A percentile compares a stretch with the other conserved stretches of the same genome.
Conservation (phyloP, 2,113 vertebrate species). For the Microtus oregoni region DNA sequence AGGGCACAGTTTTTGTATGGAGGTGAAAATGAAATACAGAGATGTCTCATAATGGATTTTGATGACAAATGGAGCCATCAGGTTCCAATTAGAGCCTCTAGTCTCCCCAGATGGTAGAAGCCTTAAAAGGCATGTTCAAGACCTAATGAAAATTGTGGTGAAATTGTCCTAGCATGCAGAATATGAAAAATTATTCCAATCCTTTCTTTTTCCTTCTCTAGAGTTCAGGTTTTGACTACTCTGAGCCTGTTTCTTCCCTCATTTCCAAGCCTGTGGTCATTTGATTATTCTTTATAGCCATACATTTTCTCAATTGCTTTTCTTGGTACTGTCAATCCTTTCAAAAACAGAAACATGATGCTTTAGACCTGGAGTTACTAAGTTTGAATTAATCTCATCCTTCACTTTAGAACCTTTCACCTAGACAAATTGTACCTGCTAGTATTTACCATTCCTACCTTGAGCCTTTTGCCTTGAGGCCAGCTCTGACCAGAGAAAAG, state of each 20-base stretch:
- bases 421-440: not conserved
- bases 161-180: conserved; percentile 49
- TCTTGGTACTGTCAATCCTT: not conserved
- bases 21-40: conserved; percentile 49
- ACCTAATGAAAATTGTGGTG: conserved; percentile 23
- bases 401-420: not conserved
- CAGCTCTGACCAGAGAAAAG: not conserved
- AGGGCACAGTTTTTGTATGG: not conserved
- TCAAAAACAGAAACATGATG: not conserved
- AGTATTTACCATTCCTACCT: not conserved
- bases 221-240: not conserved
- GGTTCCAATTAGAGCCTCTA: conserved; percentile 18
- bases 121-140: conserved; percentile 21
- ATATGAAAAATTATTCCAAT: conserved; percentile 6
- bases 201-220: conserved; percentile 20
- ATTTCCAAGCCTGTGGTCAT: not conserved
- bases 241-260: not conserved
- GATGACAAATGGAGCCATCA: conserved; percentile 59
- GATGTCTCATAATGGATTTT: conserved; percentile 47
- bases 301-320: conserved; percentile 14
- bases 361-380: not conserved
- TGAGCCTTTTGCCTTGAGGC: not conserved
- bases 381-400: not conserved
- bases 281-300: not conserved
- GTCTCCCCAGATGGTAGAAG: not conserved